Percentiles rank a stretch among this genome's conserved stretches.
These are phyloP conservation scores for Euglossa dilemma DNA, from an alignment of 1,140 invertebrate genomes.

Conservation along the genomic window DNA sequence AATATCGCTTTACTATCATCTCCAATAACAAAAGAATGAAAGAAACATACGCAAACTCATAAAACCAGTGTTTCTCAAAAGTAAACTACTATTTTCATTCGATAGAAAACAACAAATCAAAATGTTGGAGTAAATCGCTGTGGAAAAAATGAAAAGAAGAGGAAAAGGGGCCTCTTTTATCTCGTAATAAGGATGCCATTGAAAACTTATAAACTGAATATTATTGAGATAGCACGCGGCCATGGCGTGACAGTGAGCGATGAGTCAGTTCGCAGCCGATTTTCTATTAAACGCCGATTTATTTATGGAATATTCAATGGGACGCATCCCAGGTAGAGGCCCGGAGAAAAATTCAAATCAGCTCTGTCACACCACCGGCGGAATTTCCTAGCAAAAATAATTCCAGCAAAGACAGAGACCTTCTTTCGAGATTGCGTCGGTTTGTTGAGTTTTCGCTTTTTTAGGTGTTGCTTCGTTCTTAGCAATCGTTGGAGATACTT, in stretches of 20 bases:
- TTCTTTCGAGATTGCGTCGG: rapidly evolving
- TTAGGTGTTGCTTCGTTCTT: too few relatives aligned
- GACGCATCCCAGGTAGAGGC: slow-evolving; percentile 42
- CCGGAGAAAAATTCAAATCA: slow-evolving; percentile 72
- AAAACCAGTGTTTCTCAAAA: too few relatives aligned
- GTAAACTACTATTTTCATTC: background rate
- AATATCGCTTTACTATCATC: too few relatives aligned
- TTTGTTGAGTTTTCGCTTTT: too few relatives aligned
- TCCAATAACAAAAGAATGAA: too few relatives aligned
- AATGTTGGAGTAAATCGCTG: background rate
- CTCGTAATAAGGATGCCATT: slow-evolving; percentile 70
- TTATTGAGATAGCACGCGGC: slow-evolving; percentile 76
- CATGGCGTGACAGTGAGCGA: slow-evolving; percentile 78
- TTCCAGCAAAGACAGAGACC: background rate
- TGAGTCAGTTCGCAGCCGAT: slow-evolving; percentile 71
- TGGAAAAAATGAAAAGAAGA: background rate
- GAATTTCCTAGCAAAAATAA: slow-evolving; percentile 34
- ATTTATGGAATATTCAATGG: slow-evolving; percentile 81
- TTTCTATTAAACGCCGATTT: slow-evolving; percentile 81
- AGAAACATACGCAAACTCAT: too few relatives aligned
- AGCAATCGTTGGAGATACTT: too few relatives aligned
- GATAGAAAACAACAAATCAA: background rate
- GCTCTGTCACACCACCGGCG: slow-evolving; percentile 10
- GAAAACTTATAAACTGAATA: slow-evolving; percentile 81
- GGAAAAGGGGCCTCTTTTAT: slow-evolving; percentile 2